Conservation (phyloP, 2,797 vertebrate genomes). For the Tangara arthus region DNA sequence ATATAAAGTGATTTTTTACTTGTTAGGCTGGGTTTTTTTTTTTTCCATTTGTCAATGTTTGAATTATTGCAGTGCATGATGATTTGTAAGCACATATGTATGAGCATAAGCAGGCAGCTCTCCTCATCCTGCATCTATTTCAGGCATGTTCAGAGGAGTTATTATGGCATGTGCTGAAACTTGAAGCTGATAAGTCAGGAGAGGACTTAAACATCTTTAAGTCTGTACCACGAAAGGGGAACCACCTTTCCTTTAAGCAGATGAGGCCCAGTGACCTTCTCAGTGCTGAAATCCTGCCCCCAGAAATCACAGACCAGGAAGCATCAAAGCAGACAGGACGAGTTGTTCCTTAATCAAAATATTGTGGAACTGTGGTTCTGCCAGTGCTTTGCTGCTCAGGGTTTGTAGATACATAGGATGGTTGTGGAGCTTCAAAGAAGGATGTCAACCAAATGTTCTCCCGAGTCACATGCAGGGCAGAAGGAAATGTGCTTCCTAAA, state of each 20-base stretch:
- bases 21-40: not conserved
- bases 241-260: not conserved
- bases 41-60: not conserved
- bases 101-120: not conserved
- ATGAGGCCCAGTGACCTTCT: not conserved
- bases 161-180: not conserved
- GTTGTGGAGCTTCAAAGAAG: slow-evolving; percentile 44
- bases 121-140: not conserved
- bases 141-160: not conserved
- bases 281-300: not conserved
- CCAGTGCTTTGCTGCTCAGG: not conserved
- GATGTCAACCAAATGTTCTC: slow-evolving; percentile 60
- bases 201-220: not conserved
- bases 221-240: not conserved
- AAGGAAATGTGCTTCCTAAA: slow-evolving; percentile 59
- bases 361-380: slow-evolving; percentile 12
- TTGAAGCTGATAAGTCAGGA: not conserved
- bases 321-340: not conserved
- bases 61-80: not conserved
- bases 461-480: slow-evolving; percentile 18
- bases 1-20: not conserved
- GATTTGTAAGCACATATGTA: not conserved
- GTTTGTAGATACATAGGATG: not conserved
- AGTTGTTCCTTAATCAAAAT: slow-evolving; percentile 38
- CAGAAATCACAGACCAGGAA: not conserved